A percentile compares a stretch with the other conserved stretches of the same genome.
Evolutionary conservation across 92 coral and sea anemone species (phyloP).

Genomic region (Nematostella vectensis): DNA sequence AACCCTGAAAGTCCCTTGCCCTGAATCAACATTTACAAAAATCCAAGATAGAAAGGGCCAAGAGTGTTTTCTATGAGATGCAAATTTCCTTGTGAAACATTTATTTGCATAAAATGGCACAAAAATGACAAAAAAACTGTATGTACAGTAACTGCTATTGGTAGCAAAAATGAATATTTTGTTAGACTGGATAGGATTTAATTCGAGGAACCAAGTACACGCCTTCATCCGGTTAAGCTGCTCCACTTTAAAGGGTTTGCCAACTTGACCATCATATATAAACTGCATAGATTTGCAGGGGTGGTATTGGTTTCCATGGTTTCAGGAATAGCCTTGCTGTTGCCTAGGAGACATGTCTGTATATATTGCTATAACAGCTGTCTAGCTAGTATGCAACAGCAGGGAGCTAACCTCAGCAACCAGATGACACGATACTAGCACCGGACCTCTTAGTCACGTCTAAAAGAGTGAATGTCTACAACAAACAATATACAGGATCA

Average conservation of each 20-base stretch:
- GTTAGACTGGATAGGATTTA: too few relatives aligned
- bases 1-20: too few relatives aligned
- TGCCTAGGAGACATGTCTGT: constrained; percentile 27
- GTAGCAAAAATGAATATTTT: too few relatives aligned
- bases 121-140: too few relatives aligned
- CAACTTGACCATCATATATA: constrained; percentile 64
- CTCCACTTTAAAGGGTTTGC: constrained; percentile 58
- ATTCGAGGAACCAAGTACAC: not conserved
- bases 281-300: constrained; percentile 15
- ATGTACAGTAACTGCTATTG: too few relatives aligned
- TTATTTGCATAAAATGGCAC: too few relatives aligned
- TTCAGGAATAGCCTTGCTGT: constrained; percentile 54
- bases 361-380: not conserved
- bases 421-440: constrained; percentile 47
- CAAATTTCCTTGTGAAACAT: too few relatives aligned
- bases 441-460: constrained; percentile 81
- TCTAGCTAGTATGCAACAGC: constrained; percentile 50
- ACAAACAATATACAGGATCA: too few relatives aligned
- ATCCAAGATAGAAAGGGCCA: too few relatives aligned
- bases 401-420: constrained; percentile 99
- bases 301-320: constrained; percentile 11
- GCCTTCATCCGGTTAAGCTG: constrained; percentile 49
- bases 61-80: too few relatives aligned
- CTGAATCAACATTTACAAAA: too few relatives aligned
- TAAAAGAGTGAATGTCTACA: constrained; percentile 73